phyloP scores from a whole-genome alignment of 2,888 invertebrate species.

The Tachina grossa region DNA sequence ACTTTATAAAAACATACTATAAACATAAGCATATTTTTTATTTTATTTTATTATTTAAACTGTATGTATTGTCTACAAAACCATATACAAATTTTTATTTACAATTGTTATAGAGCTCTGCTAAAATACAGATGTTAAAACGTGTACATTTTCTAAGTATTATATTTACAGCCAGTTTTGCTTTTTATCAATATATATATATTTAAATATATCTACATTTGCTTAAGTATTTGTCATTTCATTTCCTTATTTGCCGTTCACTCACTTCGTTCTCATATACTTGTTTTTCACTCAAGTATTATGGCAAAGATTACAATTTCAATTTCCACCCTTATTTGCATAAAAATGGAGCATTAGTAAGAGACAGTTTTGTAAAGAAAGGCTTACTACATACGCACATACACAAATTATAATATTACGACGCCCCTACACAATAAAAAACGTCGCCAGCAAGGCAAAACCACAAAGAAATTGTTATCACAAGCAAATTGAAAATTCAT shows the following conservation, averaged over 20 bases:
- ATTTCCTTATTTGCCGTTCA: not conserved
- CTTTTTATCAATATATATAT: constrained; percentile 36
- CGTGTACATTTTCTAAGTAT: not conserved
- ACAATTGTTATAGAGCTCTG: constrained; percentile 8
- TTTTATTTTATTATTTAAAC: no score
- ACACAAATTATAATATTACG: constrained; percentile 58
- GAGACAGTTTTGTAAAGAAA: constrained; percentile 30
- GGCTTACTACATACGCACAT: constrained; percentile 20
- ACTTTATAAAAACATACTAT: not conserved
- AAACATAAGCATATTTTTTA: no score
- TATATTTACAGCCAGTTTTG: constrained; percentile 18
- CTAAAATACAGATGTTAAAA: constrained; percentile 31
- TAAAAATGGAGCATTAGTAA: constrained; percentile 76
- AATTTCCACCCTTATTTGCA: constrained; percentile 81
- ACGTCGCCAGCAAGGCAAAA: not conserved
- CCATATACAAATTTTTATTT: not conserved
- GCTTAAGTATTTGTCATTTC: constrained; percentile 16
- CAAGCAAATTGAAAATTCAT: constrained; percentile 66
- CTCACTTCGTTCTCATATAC: not conserved
- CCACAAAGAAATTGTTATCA: constrained; percentile 52
- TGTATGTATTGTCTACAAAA: no score
- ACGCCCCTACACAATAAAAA: constrained; percentile 57
- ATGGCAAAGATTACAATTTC: constrained; percentile 80
- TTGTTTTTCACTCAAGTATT: constrained; percentile 74
- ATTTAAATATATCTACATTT: constrained; percentile 25